Evolutionary conservation across 2,888 invertebrate species (phyloP).

Genomic region (Drosophila conformis): DNA sequence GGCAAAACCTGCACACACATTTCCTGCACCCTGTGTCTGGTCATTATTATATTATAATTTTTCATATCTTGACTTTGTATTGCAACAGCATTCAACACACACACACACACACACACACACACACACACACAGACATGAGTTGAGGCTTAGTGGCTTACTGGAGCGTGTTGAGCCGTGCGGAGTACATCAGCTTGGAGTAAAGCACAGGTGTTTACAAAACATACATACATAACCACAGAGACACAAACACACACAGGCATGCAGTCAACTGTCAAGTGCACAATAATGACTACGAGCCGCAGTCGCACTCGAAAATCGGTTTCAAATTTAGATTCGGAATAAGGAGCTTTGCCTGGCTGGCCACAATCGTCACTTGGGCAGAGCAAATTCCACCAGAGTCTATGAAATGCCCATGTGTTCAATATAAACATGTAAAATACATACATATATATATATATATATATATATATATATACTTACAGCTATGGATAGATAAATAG

Average conservation of each 20-base stretch:
- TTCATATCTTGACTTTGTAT: constrained; percentile 48
- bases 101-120: constrained; percentile 8
- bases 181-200: constrained; percentile 1
- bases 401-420: neutral
- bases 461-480: neutral
- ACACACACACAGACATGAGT: constrained; percentile 9
- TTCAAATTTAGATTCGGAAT: constrained; percentile 16
- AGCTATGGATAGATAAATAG: neutral
- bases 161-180: constrained; percentile 44
- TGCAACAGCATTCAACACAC: constrained; percentile 44
- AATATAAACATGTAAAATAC: neutral
- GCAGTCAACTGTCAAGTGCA: constrained; percentile 37
- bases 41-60: constrained; percentile 66
- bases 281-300: constrained; percentile 31
- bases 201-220: constrained; percentile 33
- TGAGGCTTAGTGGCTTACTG: constrained; percentile 38
- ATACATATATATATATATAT: neutral
- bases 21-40: constrained; percentile 41
- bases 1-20: neutral
- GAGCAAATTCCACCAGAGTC: neutral
- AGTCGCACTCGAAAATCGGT: constrained; percentile 14
- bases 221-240: constrained; percentile 3
- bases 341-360: constrained; percentile 37
- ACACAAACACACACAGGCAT: neutral
- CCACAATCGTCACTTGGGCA: constrained; percentile 18